These are phyloP conservation scores for Abscondita cerata DNA, from an alignment of 2,888 invertebrate species.

Conservation along the genomic window DNA sequence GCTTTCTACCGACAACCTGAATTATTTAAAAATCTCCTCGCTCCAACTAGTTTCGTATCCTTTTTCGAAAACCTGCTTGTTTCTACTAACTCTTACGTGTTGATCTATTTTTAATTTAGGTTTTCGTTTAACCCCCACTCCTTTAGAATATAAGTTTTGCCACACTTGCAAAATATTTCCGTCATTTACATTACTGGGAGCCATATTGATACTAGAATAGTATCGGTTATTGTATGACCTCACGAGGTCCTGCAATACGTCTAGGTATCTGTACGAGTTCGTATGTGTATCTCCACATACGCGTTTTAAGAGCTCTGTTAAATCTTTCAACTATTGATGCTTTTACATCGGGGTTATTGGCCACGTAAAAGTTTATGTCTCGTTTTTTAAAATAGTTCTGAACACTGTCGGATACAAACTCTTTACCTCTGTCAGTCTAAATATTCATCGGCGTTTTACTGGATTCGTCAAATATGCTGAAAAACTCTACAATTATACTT, in stretches of 20 bases:
- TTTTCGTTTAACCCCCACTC: constrained; percentile 14
- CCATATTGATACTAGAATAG: constrained; percentile 37
- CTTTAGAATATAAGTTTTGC: constrained; percentile 24
- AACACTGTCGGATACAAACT: no score
- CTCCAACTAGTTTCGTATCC: constrained; percentile 39
- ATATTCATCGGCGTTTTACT: no score
- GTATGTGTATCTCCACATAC: no score
- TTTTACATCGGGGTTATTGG: no score
- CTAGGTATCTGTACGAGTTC: constrained; percentile 42
- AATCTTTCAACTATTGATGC: no score
- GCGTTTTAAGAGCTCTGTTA: no score
- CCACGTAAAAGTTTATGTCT: no score
- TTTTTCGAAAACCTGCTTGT: constrained; percentile 39
- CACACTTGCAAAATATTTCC: not conserved
- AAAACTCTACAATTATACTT: no score
- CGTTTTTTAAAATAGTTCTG: no score
- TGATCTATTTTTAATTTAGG: constrained; percentile 28
- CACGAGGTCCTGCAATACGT: constrained; percentile 41
- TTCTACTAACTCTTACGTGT: constrained; percentile 12
- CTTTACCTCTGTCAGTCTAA: no score
- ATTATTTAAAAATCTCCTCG: constrained; percentile 43
- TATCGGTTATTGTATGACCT: constrained; percentile 41
- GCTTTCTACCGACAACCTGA: constrained; percentile 31
- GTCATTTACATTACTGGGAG: constrained; percentile 16
- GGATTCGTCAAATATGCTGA: no score